Conservation (phyloP, 2,888 invertebrate species). For the Leptura quadrifasciata region DNA sequence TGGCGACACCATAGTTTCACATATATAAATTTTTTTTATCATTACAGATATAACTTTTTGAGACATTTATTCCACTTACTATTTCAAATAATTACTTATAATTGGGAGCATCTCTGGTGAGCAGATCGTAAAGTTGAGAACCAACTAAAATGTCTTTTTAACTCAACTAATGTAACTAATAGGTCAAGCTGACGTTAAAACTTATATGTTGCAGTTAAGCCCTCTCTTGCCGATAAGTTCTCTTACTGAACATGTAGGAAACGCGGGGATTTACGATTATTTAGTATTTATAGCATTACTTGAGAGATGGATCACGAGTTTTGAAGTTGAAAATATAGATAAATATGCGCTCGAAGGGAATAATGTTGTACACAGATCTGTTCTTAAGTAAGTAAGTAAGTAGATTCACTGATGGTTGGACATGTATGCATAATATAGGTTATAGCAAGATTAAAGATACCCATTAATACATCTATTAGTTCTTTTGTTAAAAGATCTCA, state of each 20-base stretch:
- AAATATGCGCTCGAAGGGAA: too few relatives aligned
- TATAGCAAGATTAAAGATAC: too few relatives aligned
- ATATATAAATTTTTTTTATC: too few relatives aligned
- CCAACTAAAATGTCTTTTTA: neutral
- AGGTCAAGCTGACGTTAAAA: neutral
- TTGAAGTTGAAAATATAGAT: too few relatives aligned
- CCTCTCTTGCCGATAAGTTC: neutral
- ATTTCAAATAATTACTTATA: neutral
- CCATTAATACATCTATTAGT: too few relatives aligned
- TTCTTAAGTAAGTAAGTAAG: too few relatives aligned
- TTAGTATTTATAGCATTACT: neutral
- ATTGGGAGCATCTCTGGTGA: neutral
- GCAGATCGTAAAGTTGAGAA: neutral
- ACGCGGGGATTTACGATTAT: neutral
- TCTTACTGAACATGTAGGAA: neutral
- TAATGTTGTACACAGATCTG: too few relatives aligned
- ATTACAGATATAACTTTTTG: neutral
- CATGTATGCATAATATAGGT: too few relatives aligned
- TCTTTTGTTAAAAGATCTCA: too few relatives aligned
- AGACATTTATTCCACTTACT: neutral
- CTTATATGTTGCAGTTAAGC: neutral
- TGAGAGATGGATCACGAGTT: neutral
- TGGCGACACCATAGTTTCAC: too few relatives aligned
- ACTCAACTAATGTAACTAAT: neutral
- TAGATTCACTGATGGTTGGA: too few relatives aligned